Base-by-base conservation (phyloP, 2,797 vertebrate species). In the Morelia viridis region DNA sequence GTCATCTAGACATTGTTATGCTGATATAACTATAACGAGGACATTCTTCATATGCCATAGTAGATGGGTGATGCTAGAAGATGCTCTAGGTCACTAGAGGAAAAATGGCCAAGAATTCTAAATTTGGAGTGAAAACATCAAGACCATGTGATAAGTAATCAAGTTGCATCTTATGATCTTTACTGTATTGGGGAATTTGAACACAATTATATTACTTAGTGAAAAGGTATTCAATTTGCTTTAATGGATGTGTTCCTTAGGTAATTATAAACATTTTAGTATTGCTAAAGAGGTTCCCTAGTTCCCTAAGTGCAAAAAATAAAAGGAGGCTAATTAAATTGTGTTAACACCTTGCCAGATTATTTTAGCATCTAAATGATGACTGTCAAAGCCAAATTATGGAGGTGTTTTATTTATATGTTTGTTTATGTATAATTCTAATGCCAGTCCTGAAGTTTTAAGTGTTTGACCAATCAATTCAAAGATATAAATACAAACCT, bases 201-300 rank as follows among this genome's bases (percentile, higher is more conserved):
- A 71, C 91, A 94, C 57, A 94, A 92, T 92, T 92, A 92, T 53
- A 13, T 91, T 86, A 92, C 10, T 24, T 19, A 92, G 87, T 93
- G 89, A 53, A 92, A 93, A 94, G 90, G 53, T 92, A 89, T 97
- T 96, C 90, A 92, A 53, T 83, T 71, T 92, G 4, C 22, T 94
- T 96, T 95, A 95, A 95, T 19, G 1, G 62, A 91, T 93, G 62
- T 93, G 92, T 28, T 94, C 94, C 95, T 96, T 89, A 91, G 87
- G n/a, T 89, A 71, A 92, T 41, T 90, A 65, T 83, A 90, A 94
- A 90, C 56, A 50, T 95, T 95, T 93, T 92, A 91, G 61, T 94
- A 87, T 93, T 93, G 61, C 83, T n/a, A 93, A 64, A 19, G 15
- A 93, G 92, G 85, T n/a, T 93, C 50, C 60, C 56, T 90, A 19